Conservation (phyloP, 1,140 invertebrate species). For the Neodiprion lecontei region DNA sequence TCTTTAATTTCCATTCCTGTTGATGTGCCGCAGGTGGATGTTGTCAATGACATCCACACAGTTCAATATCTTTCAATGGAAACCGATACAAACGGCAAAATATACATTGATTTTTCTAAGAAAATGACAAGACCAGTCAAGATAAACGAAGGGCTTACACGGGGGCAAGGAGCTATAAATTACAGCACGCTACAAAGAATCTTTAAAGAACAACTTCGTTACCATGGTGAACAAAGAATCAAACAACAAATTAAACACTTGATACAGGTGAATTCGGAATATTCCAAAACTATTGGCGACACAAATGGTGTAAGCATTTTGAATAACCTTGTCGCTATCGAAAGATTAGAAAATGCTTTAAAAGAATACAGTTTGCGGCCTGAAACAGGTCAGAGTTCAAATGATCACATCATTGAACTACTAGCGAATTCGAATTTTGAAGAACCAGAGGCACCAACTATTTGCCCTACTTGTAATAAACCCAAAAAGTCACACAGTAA, state of each 20-base stretch:
- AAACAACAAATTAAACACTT: neutral
- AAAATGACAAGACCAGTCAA: neutral
- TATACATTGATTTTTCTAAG: neutral
- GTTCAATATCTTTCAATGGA: neutral
- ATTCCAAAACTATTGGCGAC: neutral
- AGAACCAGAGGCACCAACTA: too few species aligned
- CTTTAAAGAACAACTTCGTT: neutral
- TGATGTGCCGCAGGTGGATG: neutral
- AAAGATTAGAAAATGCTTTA: conserved; percentile 28
- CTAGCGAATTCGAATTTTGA: conserved; percentile 29
- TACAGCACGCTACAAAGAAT: neutral
- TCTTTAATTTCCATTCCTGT: neutral
- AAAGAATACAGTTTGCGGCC: conserved; percentile 7
- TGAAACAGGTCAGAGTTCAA: neutral
- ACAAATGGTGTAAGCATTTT: conserved; percentile 21
- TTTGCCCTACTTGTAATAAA: conserved; percentile 41
- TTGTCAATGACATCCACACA: neutral
- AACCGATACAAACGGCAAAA: neutral
- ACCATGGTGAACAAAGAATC: neutral
- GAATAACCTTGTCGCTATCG: conserved; percentile 34
- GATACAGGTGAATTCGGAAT: neutral
- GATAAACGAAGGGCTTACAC: neutral
- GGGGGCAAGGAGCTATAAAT: neutral
- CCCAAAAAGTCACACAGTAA: conserved; percentile 42
- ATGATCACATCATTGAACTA: neutral